phyloP scores from a whole-genome alignment of 2,797 vertebrate genomes.

The Enoplosus armatus region DNA sequence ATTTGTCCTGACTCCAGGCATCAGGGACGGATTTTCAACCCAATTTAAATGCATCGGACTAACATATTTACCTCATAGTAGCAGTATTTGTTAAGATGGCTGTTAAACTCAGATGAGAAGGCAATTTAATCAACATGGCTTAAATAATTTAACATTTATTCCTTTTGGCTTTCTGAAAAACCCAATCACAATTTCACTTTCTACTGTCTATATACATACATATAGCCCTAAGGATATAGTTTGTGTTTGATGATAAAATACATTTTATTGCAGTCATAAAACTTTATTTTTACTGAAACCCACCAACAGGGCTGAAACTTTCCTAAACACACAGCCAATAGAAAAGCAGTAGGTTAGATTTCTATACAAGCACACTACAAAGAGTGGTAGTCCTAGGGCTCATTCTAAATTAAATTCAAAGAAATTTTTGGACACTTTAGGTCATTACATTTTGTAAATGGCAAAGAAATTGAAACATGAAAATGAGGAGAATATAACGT shows the following conservation, averaged over 20 bases:
- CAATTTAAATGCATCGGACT: conserved; percentile 49
- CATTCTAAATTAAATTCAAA: conserved; percentile 14
- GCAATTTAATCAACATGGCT: conserved; percentile 28
- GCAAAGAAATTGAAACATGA: neutral
- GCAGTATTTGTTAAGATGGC: conserved; percentile 34
- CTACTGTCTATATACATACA: conserved; percentile 1
- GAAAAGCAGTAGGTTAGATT: conserved; percentile 20
- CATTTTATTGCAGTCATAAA: conserved; percentile 26
- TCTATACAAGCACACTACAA: conserved; percentile 7
- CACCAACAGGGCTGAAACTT: conserved; percentile 4
- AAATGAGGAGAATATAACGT: neutral
- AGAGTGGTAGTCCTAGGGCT: neutral
- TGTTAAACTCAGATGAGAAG: conserved; percentile 31
- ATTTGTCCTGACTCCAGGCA: conserved; percentile 51
- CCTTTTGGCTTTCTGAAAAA: conserved; percentile 28
- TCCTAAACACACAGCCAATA: conserved; percentile 1
- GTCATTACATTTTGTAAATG: neutral
- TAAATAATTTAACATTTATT: conserved; percentile 42
- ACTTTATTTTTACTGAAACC: conserved; percentile 10
- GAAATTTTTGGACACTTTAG: conserved; percentile 5
- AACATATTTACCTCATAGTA: conserved; percentile 32
- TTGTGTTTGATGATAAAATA: conserved; percentile 21
- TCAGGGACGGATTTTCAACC: conserved; percentile 22
- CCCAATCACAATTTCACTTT: conserved; percentile 16
- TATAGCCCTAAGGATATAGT: neutral